A percentile compares a stretch with the other conserved stretches of the same genome.
phyloP scores from a whole-genome alignment of 2,888 invertebrate genomes.

The Melanchra persicariae region DNA sequence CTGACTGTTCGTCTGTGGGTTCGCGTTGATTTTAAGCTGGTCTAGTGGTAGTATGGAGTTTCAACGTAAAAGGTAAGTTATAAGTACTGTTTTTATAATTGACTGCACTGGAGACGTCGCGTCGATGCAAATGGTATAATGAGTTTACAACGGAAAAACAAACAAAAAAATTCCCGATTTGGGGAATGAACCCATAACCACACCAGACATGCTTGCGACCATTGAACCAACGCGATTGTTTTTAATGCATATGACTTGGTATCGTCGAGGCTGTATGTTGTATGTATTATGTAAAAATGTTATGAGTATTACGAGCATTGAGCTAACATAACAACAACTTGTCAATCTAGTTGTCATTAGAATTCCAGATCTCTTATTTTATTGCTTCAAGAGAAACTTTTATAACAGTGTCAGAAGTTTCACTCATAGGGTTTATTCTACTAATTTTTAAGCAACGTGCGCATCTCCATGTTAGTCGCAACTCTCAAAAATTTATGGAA shows the following conservation, averaged over 20 bases:
- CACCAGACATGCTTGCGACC: background rate
- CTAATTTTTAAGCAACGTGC: too few relatives aligned
- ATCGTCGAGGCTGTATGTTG: background rate
- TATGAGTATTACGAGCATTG: conserved; percentile 1
- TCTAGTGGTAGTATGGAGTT: too few relatives aligned
- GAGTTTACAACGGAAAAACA: background rate
- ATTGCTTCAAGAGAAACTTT: conserved; percentile 17
- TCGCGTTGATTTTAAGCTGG: too few relatives aligned
- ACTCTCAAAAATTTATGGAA: too few relatives aligned
- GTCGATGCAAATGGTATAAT: background rate
- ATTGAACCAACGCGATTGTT: background rate
- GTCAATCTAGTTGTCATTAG: conserved; percentile 10
- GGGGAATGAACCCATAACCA: background rate
- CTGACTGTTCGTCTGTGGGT: too few relatives aligned
- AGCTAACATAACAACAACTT: conserved; percentile 1
- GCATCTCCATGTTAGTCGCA: too few relatives aligned
- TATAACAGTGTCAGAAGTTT: background rate
- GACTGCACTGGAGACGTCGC: too few relatives aligned
- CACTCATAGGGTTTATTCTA: background rate
- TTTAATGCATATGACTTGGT: background rate
- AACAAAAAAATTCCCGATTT: too few relatives aligned
- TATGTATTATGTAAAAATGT: conserved; percentile 2
- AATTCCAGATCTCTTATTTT: conserved; percentile 8
- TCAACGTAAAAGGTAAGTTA: too few relatives aligned
- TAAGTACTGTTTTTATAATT: too few relatives aligned